These are phyloP conservation scores for Epizoanthus ramosus DNA, from an alignment of 92 coral and sea anemone genomes.

Conservation along the genomic window DNA sequence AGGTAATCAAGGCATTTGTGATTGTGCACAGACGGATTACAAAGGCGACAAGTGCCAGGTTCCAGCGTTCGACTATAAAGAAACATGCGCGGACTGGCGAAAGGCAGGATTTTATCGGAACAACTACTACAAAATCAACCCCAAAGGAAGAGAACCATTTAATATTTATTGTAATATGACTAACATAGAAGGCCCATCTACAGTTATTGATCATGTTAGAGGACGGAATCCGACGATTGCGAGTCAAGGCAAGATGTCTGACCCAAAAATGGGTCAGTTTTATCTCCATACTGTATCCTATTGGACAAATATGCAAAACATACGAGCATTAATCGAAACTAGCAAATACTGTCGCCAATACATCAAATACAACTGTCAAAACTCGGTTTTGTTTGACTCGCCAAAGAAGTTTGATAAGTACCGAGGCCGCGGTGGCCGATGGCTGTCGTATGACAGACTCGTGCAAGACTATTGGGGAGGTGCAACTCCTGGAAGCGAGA, in stretches of 20 bases:
- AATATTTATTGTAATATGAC: constrained; percentile 78
- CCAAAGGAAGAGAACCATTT: constrained; percentile 69
- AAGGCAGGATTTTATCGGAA: constrained; percentile 60
- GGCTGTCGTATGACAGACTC: constrained; percentile 80
- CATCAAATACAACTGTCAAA: constrained; percentile 69
- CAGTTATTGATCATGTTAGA: constrained; percentile 68
- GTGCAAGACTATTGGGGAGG: constrained; percentile 90
- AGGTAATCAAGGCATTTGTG: constrained; percentile 59
- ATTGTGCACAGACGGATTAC: constrained; percentile 75
- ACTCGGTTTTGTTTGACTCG: constrained; percentile 80
- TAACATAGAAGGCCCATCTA: constrained; percentile 64
- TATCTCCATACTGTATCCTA: constrained; percentile 65
- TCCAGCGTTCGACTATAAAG: constrained; percentile 63
- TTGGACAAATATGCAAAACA: constrained; percentile 49
- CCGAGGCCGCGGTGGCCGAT: constrained; percentile 87
- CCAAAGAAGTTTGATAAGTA: constrained; percentile 57
- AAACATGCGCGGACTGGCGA: constrained; percentile 83
- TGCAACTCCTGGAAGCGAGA: constrained; percentile 75
- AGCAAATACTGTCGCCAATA: constrained; percentile 79
- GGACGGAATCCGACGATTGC: constrained; percentile 56
- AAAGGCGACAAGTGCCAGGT: constrained; percentile 69
- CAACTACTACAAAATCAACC: constrained; percentile 69
- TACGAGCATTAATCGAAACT: constrained; percentile 63
- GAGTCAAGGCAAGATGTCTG: constrained; percentile 41
- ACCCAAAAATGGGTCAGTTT: constrained; percentile 22